Base-by-base conservation (phyloP, 2,113 vertebrate genomes). In the Puntigrus tetrazona region DNA sequence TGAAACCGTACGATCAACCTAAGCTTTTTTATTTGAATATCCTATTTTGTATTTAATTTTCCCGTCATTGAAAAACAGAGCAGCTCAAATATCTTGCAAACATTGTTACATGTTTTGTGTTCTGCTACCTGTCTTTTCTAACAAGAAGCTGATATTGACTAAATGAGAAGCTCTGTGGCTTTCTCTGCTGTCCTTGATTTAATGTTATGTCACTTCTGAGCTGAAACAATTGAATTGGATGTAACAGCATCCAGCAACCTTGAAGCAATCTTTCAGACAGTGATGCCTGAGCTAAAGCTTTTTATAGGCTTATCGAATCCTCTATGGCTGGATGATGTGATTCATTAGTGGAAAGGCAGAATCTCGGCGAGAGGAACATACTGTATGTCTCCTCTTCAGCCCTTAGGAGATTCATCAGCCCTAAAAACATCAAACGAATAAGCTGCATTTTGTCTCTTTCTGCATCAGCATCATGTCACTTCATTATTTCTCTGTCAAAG, bases 201-300 rank as follows among this genome's bases (percentile, higher is more conserved):
- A 85, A 77, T 86, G 31, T 84, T 78, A 73, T 78, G 72, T 70
- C 80, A 70, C 86, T 81, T 84, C 50, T 74, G 81, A 88, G 77
- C 81, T 59, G 41, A 63, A 79, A 78, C 84, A 86, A 73, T 75
- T 78, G 85, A 86, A 84, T 84, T 31, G 43, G 8, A 61, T 78
- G 78, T 72, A 86, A 84, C 57, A 38, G 76, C 47, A 81, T 75
- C 82, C 81, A 86, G 77, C 75, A 83, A 76, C 84, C 84, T 73
- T 77, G 22, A 82, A 83, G 85, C 87, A 78, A 55, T 88, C 87
- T 80, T 81, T 81, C 55, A 84, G 87, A 69, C 84, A 41, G 81
- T 36, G 76, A 86, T 74, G 69, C 84, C 78, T 86, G 76, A 31
- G 82, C 77, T 41, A 81, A 81, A 65, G 55, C 55, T 69, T 85